These are phyloP conservation scores for Calameuta idolon DNA, from an alignment of 2,888 invertebrate species.

Conservation along the genomic window DNA sequence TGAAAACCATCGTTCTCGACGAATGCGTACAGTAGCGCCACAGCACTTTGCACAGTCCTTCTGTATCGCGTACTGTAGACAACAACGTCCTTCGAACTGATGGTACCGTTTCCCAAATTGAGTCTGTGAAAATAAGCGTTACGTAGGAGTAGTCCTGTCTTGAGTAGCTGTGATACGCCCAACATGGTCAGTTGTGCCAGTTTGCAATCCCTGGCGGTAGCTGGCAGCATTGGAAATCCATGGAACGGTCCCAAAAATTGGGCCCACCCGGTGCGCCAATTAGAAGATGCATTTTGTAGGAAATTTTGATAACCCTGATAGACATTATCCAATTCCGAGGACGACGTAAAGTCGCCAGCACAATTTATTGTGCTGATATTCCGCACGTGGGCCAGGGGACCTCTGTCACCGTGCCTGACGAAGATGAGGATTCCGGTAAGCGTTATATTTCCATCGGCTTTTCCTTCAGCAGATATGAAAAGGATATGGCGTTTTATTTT, in stretches of 20 bases:
- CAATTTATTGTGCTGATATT: conserved; percentile 85
- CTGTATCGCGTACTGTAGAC: conserved; percentile 87
- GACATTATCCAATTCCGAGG: conserved; percentile 48
- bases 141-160: conserved; percentile 78
- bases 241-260: conserved; percentile 85
- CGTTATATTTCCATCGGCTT: conserved; percentile 72
- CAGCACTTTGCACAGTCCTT: conserved; percentile 90
- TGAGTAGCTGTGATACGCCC: conserved; percentile 85
- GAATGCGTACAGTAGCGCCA: conserved; percentile 82
- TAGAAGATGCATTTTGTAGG: conserved; percentile 53
- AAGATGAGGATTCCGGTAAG: conserved; percentile 81
- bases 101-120: conserved; percentile 63
- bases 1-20: conserved; percentile 76
- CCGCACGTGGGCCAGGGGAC: conserved; percentile 85
- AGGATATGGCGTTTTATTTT: not conserved
- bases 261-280: conserved; percentile 72
- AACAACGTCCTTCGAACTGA: conserved; percentile 72
- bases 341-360: conserved; percentile 68
- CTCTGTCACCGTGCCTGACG: conserved; percentile 90
- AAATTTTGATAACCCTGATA: conserved; percentile 57
- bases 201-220: conserved; percentile 77
- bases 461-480: conserved; percentile 56
- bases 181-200: conserved; percentile 86
- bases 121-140: conserved; percentile 71
- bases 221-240: conserved; percentile 83